phyloP scores from a whole-genome alignment of 2,888 invertebrate genomes.

The Nipponacmea schrenckii region DNA sequence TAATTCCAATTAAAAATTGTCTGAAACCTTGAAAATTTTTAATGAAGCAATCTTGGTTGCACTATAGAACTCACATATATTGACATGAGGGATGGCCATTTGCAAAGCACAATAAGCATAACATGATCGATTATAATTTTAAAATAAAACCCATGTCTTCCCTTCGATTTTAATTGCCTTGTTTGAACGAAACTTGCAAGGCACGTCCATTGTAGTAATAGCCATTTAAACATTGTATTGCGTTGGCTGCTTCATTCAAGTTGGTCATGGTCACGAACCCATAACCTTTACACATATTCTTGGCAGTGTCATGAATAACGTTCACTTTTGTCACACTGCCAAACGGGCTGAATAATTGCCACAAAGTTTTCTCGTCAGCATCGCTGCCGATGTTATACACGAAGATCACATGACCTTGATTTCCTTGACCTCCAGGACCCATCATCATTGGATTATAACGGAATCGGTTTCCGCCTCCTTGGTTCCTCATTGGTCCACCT shows the following conservation, averaged over 20 bases:
- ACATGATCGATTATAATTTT: no score
- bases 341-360: slow-evolving; percentile 66
- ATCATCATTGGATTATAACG: slow-evolving; percentile 40
- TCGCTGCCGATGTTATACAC: slow-evolving; percentile 68
- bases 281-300: slow-evolving; percentile 65
- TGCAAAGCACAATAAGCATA: no score
- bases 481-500: slow-evolving; percentile 39
- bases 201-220: slow-evolving; percentile 63
- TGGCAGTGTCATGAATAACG: slow-evolving; percentile 63
- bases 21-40: no score
- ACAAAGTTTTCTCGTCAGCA: slow-evolving; percentile 65
- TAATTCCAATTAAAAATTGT: no score
- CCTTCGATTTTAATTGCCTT: background rate
- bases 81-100: no score
- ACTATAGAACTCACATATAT: no score
- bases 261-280: slow-evolving; percentile 69
- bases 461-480: slow-evolving; percentile 33
- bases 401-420: slow-evolving; percentile 61
- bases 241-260: slow-evolving; percentile 65
- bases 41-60: no score
- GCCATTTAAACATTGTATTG: slow-evolving; percentile 66
- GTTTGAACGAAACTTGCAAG: slow-evolving; percentile 64
- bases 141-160: no score
- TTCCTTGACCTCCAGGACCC: slow-evolving; percentile 7
- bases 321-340: slow-evolving; percentile 68